Evolutionary conservation across 2,888 invertebrate genomes (phyloP), one percentile per base, ranked within the genome.

Genomic region (Rutpela maculata): DNA sequence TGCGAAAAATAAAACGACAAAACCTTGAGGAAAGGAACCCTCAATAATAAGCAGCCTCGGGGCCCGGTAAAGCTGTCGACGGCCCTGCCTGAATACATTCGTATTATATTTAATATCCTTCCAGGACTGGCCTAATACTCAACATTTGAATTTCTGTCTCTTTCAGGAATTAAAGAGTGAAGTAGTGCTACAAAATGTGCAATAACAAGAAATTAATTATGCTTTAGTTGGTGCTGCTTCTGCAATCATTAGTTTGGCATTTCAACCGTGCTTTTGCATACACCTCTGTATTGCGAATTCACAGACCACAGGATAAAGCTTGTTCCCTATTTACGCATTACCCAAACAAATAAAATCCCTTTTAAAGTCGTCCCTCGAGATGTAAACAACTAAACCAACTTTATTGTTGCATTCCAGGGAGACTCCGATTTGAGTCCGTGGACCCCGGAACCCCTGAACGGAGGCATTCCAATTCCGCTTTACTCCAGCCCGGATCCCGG

Each of bases 341-440:
- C 50, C 43, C 15, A 9, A 38, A 18, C 65, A 66, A 66, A 66
- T 19, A 38, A 66, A 66, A 66, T 66, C 19, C 65, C 26, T 31
- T 60, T 26, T 50, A 35, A 59, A 70, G n/a, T 10, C 60, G 55
- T 56, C 56, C 59, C 66, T 38, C 43, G 60, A 12, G 60, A 67
- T n/a, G 38, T 22, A 22, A 26, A 50, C 74, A 55, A 59, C 43
- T 74, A 62, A 62, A 56, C 43, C 62, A n/a, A 59, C 43, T 43
- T 66, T 62, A 50, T 78, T 68, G 55, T 50, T 38, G 72, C 60
- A 74, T 80, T 88, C 50, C 86, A 91, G 91, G 90, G 91, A 91
- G 89, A 91, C 91, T 86, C 91, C 90, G 89, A 91, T 91, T 86
- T 91, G 90, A 89, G 87, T 83, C 87, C 87, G 35, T 89, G 89